These are phyloP conservation scores for Phyto melanocephala DNA, from an alignment of 2,888 invertebrate species.

Conservation along the genomic window DNA sequence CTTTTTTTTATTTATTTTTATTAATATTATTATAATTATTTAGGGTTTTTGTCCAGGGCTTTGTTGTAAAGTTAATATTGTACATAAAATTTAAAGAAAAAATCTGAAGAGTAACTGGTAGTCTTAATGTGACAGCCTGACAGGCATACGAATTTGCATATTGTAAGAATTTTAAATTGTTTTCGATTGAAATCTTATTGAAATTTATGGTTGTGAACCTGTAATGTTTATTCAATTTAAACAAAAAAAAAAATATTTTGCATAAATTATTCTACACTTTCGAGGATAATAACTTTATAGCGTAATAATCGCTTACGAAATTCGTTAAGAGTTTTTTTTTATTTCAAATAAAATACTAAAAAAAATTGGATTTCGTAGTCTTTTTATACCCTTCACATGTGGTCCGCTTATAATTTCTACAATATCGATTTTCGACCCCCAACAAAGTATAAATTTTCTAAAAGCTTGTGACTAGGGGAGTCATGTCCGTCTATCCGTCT, in stretches of 20 bases:
- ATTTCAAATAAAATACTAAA: too few relatives aligned
- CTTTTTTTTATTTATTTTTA: slow-evolving; percentile 29
- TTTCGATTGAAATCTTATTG: slow-evolving; percentile 1
- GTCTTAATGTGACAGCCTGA: not conserved
- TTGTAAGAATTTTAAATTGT: not conserved
- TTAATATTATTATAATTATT: slow-evolving; percentile 45
- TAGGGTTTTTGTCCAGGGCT: not conserved
- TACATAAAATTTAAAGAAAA: slow-evolving; percentile 8
- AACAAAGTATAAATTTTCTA: too few relatives aligned
- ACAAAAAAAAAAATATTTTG: not conserved
- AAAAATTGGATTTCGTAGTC: too few relatives aligned
- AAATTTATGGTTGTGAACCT: slow-evolving; percentile 26
- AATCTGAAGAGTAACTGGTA: not conserved
- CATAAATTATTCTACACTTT: slow-evolving; percentile 11
- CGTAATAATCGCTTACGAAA: too few relatives aligned
- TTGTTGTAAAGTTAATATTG: slow-evolving; percentile 31
- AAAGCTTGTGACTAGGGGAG: too few relatives aligned
- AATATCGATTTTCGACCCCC: too few relatives aligned
- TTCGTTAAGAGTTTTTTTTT: too few relatives aligned
- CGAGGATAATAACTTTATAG: not conserved
- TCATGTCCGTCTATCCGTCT: too few relatives aligned
- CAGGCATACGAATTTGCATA: not conserved
- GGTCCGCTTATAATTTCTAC: too few relatives aligned
- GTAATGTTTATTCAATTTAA: slow-evolving; percentile 30
- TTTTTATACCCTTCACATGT: too few relatives aligned